phyloP scores from a whole-genome alignment of 2,888 invertebrate genomes.

The Drosophila fungiperda region DNA sequence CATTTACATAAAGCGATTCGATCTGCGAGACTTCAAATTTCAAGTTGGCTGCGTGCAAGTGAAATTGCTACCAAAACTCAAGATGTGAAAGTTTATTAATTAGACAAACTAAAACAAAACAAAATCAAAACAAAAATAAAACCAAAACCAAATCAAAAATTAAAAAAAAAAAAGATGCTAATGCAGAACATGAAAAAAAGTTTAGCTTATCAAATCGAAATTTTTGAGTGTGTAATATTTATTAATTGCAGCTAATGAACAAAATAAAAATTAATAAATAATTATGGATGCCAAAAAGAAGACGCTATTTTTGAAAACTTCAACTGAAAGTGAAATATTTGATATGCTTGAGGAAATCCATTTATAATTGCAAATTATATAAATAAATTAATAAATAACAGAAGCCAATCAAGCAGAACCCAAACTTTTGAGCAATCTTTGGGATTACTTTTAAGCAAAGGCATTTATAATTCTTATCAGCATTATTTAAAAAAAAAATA shows the following conservation, averaged over 20 bases:
- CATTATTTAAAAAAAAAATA: neutral
- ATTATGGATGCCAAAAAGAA: neutral
- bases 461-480: neutral
- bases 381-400: no score
- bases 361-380: neutral
- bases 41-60: conserved; percentile 56
- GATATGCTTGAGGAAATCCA: no score
- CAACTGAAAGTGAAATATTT: neutral
- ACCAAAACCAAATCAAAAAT: conserved; percentile 1
- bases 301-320: neutral
- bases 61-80: conserved; percentile 60
- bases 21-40: conserved; percentile 22
- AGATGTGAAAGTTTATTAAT: conserved; percentile 78
- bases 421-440: fast-evolving
- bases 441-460: neutral
- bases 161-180: conserved; percentile 2
- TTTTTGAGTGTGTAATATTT: neutral
- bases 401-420: no score
- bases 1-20: conserved; percentile 73
- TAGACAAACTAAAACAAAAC: conserved; percentile 49
- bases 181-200: neutral
- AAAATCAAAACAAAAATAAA: neutral
- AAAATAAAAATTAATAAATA: neutral
- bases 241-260: neutral
- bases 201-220: neutral